Percentiles rank a stretch among this genome's conserved stretches.
phyloP scores from a whole-genome alignment of 2,113 vertebrate genomes.

The Eclectus roratus region DNA sequence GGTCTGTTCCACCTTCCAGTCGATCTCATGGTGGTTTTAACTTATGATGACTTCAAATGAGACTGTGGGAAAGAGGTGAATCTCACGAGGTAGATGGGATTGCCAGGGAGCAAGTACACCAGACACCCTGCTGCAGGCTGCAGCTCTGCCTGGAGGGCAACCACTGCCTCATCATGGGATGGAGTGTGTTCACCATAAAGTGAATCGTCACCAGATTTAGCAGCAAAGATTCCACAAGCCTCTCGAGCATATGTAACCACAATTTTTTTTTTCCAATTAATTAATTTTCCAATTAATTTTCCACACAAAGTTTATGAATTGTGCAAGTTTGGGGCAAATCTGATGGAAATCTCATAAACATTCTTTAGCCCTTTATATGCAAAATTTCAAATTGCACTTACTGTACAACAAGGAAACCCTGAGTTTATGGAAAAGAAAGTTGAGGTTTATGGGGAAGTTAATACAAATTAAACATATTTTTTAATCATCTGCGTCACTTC shows the following conservation, averaged over 20 bases:
- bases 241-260: background rate
- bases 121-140: background rate
- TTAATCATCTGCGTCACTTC: background rate
- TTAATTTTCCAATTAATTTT: background rate
- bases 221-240: background rate
- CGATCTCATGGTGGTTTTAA: background rate
- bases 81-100: background rate
- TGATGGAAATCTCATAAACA: background rate
- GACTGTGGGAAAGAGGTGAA: background rate
- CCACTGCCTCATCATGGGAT: background rate
- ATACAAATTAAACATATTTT: background rate
- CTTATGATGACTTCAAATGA: background rate
- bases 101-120: background rate
- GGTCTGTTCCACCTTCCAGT: background rate
- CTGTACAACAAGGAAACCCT: background rate
- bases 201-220: background rate
- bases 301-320: background rate
- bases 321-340: background rate
- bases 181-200: rapidly evolving
- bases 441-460: background rate
- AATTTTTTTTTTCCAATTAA: background rate
- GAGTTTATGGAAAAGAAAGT: background rate
- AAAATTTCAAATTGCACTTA: background rate
- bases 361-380: background rate
- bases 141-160: background rate